Evolutionary conservation across 2,113 vertebrate species (phyloP).

Genomic region (Lasiurus borealis): DNA sequence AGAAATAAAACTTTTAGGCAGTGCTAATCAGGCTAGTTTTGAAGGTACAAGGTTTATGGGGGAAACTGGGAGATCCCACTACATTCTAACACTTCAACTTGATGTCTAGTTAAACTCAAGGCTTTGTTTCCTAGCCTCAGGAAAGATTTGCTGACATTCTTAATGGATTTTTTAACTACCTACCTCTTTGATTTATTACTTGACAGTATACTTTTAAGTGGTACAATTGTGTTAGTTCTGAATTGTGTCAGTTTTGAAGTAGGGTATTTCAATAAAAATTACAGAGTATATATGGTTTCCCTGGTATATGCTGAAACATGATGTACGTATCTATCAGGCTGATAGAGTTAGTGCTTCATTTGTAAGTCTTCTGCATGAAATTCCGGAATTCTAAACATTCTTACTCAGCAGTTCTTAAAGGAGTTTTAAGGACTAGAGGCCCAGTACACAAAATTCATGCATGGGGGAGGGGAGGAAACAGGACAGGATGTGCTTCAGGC

Average conservation of each 20-base stretch:
- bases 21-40: neutral
- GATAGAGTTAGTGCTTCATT: conserved; percentile 20
- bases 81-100: conserved; percentile 50
- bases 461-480: too few relatives aligned
- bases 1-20: neutral
- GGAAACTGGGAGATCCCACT: neutral
- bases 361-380: neutral
- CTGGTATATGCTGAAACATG: neutral
- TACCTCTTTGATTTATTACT: conserved; percentile 39
- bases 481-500: too few relatives aligned
- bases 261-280: conserved; percentile 62
- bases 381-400: conserved; percentile 1
- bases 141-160: conserved; percentile 48
- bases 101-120: conserved; percentile 44
- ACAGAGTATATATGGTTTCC: conserved; percentile 25
- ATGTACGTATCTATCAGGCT: conserved; percentile 27
- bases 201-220: conserved; percentile 57
- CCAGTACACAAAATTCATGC: too few relatives aligned
- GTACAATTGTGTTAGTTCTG: conserved; percentile 46
- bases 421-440: neutral
- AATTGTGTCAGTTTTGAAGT: conserved; percentile 44
- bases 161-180: conserved; percentile 43
- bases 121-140: conserved; percentile 53
- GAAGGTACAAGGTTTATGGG: neutral
- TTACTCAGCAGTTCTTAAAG: neutral